Percentiles rank a stretch among this genome's conserved stretches.
phyloP scores from a whole-genome alignment of 1,140 invertebrate genomes.

The Microvelia longipes region DNA sequence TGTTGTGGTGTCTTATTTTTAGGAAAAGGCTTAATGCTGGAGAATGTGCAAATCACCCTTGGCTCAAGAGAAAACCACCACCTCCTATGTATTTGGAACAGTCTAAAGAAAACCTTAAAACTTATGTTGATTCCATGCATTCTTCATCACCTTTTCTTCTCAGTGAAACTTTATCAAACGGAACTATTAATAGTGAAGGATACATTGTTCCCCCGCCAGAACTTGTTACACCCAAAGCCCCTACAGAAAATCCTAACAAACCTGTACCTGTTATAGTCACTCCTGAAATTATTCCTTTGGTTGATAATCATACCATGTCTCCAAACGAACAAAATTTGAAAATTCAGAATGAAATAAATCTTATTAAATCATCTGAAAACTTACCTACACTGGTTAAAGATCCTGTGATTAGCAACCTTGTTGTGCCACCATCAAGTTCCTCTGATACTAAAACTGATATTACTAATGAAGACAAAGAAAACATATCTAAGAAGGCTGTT shows the following conservation, averaged over 20 bases:
- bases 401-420: not conserved
- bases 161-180: not conserved
- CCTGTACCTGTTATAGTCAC: not conserved
- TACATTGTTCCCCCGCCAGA: not conserved
- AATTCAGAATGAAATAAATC: not conserved
- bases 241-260: not conserved
- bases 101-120: slow-evolving; percentile 65
- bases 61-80: slow-evolving; percentile 41
- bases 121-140: slow-evolving; percentile 51
- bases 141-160: not conserved
- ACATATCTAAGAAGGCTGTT: not conserved
- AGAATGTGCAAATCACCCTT: slow-evolving; percentile 56
- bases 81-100: slow-evolving; percentile 14
- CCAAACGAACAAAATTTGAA: not conserved
- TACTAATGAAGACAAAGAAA: not conserved
- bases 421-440: not conserved
- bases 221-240: not conserved
- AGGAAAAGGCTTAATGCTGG: slow-evolving; percentile 56
- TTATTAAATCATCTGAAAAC: not conserved
- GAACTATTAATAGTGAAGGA: not conserved
- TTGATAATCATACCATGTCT: not conserved
- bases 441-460: not conserved
- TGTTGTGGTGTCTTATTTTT: no score
- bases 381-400: not conserved
- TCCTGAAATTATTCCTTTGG: not conserved